A percentile compares a stretch with the other conserved stretches of the same genome.
These are phyloP conservation scores for Tetragonula clypearis DNA, from an alignment of 1,140 invertebrate species.

Conservation along the genomic window DNA sequence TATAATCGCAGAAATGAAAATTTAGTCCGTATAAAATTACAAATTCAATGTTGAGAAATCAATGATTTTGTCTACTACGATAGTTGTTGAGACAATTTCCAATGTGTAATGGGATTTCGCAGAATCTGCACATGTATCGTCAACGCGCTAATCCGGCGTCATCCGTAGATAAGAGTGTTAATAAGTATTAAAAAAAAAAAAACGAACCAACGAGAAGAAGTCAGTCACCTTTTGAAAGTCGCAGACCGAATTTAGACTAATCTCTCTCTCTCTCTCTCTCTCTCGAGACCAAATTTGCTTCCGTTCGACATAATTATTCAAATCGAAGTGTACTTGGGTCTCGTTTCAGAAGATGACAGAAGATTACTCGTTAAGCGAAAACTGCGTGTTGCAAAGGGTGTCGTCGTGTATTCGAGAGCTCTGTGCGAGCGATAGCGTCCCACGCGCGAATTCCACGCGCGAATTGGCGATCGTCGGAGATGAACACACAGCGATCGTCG, in stretches of 20 bases:
- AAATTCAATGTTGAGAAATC: too few species aligned
- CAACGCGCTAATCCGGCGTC: too few species aligned
- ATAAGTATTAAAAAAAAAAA: background rate
- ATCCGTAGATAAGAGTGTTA: too few species aligned
- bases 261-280: too few species aligned
- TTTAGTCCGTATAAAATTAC: too few species aligned
- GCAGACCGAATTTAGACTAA: background rate
- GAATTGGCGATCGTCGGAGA: background rate
- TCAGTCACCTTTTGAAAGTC: background rate
- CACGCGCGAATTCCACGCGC: slow-evolving; percentile 23
- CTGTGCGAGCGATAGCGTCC: background rate
- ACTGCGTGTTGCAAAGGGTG: too few species aligned
- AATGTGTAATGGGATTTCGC: too few species aligned
- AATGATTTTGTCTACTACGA: too few species aligned
- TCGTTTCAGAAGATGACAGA: background rate
- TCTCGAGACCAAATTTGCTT: background rate
- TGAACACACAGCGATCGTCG: background rate
- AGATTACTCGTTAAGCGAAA: background rate
- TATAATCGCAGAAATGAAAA: too few species aligned
- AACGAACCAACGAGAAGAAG: background rate
- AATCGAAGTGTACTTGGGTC: background rate
- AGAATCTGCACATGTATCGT: too few species aligned
- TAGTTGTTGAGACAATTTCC: too few species aligned
- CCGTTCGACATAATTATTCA: background rate
- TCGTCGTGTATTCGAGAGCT: too few species aligned